Evolutionary conservation across 2,797 vertebrate genomes (phyloP), one percentile per base, ranked within the genome.

Genomic region (Cryptoprocta ferox): DNA sequence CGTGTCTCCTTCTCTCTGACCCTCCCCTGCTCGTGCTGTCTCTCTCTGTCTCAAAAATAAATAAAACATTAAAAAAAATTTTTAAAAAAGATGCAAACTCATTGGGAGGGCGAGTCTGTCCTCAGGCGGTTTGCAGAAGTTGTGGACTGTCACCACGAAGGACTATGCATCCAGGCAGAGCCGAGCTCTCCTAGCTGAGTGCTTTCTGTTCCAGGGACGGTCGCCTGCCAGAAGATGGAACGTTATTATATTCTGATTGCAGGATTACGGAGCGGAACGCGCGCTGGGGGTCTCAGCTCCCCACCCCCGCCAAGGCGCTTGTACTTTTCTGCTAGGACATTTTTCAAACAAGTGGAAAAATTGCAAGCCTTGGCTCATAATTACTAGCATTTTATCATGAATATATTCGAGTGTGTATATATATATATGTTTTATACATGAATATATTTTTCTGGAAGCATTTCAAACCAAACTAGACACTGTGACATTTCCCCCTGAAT

Each of bases 281-380:
- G 0, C 19, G 14, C 32, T 14, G 35, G 59, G 59, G 7, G 32
- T 19, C 59, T 84, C 1, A 37, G 19, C 70, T 18, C 11, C n/a
- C 15, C 3, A 0, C 1, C 6, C 5, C 16, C 2, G 3, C 59
- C 15, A 80, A 45, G 30, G 28, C 53, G 9, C 48, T 30, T 26
- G 0, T 48, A 9, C 45, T 10, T 50, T 66, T 78, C 79, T 32
- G 50, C 83, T 32, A 59, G 12, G 13, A 53, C 61, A 30, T 30
- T 50, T 92, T 87, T 83, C 61, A 61, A 93, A 63, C 30, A 56
- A 28, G 39, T 0, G n/a, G 73, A 59, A 80, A 53, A 91, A 88
- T 32, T 24, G 18, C 21, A 39, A 68, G 61, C 32, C 48, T 12
- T 30, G 63, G 32, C 48, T 75, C 16, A 10, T 26, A 48, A 30